phyloP scores from a whole-genome alignment of 2,888 invertebrate genomes.

The Coelinius sp. region DNA sequence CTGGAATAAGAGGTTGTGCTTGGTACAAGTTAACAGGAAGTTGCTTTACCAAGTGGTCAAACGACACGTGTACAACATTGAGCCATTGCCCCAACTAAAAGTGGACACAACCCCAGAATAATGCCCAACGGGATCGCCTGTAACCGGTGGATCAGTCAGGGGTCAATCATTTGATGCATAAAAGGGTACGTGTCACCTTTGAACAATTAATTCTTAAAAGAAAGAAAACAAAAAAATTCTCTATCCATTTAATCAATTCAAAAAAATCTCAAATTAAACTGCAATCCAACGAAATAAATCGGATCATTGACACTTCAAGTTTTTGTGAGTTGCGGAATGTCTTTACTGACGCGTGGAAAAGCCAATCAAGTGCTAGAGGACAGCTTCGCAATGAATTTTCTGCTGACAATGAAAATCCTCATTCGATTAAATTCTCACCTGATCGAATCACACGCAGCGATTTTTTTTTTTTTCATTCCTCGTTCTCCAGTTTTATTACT shows the following conservation, averaged over 20 bases:
- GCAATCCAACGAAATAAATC: neutral
- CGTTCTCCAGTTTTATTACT: neutral
- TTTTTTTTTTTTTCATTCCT: conserved; percentile 8
- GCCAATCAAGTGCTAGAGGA: conserved; percentile 3
- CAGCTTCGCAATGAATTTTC: conserved; percentile 15
- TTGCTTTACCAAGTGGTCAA: conserved; percentile 52
- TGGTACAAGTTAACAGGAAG: conserved; percentile 44
- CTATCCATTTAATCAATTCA: neutral
- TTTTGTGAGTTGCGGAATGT: conserved; percentile 27
- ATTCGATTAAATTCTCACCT: conserved; percentile 9
- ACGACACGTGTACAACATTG: conserved; percentile 59
- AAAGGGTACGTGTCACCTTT: conserved; percentile 3
- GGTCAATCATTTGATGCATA: conserved; percentile 10
- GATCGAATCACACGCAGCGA: neutral
- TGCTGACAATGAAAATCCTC: conserved; percentile 15
- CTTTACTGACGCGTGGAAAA: conserved; percentile 16
- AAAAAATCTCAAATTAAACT: conserved; percentile 1
- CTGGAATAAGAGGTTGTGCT: conserved; percentile 29
- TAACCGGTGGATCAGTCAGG: neutral
- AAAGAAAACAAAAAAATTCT: neutral
- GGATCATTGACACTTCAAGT: conserved; percentile 33
- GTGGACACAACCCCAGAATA: conserved; percentile 1
- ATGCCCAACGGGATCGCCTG: conserved; percentile 7
- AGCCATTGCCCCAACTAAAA: conserved; percentile 41
- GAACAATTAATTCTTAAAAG: too few species aligned